phyloP scores from a whole-genome alignment of 1,140 invertebrate genomes.

The Apis cerana region DNA sequence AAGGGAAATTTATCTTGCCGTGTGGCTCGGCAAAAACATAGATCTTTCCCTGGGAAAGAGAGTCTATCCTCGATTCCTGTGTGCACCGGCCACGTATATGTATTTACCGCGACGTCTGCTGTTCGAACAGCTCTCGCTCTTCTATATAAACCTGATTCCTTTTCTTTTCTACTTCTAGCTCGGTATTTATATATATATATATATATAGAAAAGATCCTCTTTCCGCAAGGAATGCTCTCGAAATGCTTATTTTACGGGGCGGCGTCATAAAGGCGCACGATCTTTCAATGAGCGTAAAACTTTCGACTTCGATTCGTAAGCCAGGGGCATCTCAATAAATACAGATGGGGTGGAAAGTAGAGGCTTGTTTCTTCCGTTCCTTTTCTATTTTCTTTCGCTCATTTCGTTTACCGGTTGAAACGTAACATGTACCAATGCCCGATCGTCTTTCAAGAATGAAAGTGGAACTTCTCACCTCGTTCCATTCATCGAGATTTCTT shows the following conservation, averaged over 20 bases:
- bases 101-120: conserved; percentile 47
- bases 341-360: conserved; percentile 45
- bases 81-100: not conserved
- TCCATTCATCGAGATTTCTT: no score
- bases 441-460: not conserved
- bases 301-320: conserved; percentile 51
- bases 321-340: conserved; percentile 49
- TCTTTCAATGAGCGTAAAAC: conserved; percentile 66
- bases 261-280: conserved; percentile 61
- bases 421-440: not conserved
- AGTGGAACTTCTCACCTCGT: not conserved
- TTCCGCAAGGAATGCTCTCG: conserved; percentile 28
- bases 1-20: conserved; percentile 50
- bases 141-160: conserved; percentile 51
- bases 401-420: no score
- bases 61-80: conserved; percentile 6
- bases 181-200: no score
- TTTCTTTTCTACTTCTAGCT: conserved; percentile 9
- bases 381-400: not conserved
- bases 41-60: conserved; percentile 23
- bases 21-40: conserved; percentile 12
- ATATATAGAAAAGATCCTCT: conserved; percentile 25
- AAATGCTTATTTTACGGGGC: conserved; percentile 62
- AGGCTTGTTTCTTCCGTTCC: not conserved
- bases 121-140: conserved; percentile 9